Base-by-base conservation (phyloP, 2,888 invertebrate species). In the Malacosoma neustria region DNA sequence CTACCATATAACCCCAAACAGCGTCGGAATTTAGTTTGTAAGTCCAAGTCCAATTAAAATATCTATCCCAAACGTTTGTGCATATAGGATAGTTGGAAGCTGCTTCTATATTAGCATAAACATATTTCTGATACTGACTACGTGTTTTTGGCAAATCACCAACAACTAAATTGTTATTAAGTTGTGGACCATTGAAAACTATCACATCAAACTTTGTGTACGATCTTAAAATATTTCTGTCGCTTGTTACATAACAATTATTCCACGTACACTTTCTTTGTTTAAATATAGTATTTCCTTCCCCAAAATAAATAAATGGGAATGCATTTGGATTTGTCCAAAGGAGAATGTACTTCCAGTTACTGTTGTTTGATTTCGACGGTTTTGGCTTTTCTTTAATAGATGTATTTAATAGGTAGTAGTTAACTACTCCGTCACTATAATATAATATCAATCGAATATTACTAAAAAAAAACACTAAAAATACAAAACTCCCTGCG, bases 31-130 rank as follows among this genome's bases (percentile, higher is more conserved):
- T 56, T 2, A 75, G 41, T 51, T 63, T 71, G 37, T 79, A 79
- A 0, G 79, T 79, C 79, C 77, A 79, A 11, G 80, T 79, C 77
- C 75, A 77, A 44, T 80, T 81, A 39, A 80, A 80, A 39, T 54
- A 77, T 4, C 50, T 46, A 39, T 80, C 50, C 54, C 67, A 75
- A 3, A 36, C 42, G 1, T 57, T 41, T 29, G 48, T 46, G 33
- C 65, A 65, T 3, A 72, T 42, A 0, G 77, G 76, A 40, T 71
- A 74, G 35, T 61, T 60, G 0, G 52, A 49, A 1, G 71, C 59
- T 1, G 79, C 56, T 51, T 80, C 79, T 13, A 75, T 63, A 40
- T 63, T 77, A 4, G 70, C 59, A 35, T 62, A 77, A 0, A 79
- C 62, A 38, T 74, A 80, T 48, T 73, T 75, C 45, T 79, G 80